Conservation (phyloP, 1,140 invertebrate species). For the Oryzaephilus surinamensis region DNA sequence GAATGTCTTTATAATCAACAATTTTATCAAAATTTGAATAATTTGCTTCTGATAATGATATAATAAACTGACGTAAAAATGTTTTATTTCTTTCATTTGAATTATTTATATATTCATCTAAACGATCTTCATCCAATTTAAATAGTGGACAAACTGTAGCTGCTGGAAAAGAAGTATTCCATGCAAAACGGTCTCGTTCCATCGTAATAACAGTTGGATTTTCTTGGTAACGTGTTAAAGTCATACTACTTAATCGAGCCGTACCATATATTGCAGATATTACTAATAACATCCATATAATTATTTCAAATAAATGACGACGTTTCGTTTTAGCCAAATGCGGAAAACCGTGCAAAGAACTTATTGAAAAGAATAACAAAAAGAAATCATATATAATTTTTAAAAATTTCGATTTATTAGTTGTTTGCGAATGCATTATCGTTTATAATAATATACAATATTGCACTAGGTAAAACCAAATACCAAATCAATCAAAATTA, state of each 20-base stretch:
- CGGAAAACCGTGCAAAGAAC: too few relatives aligned
- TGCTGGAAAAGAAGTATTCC: conserved; percentile 59
- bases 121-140: conserved; percentile 23
- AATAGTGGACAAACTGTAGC: conserved; percentile 40
- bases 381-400: too few relatives aligned
- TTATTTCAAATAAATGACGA: conserved; percentile 21
- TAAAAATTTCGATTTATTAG: too few relatives aligned
- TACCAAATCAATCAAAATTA: too few relatives aligned
- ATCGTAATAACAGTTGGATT: conserved; percentile 62
- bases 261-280: conserved; percentile 37
- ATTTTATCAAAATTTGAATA: conserved; percentile 47
- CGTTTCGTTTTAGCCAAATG: conserved; percentile 2
- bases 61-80: conserved; percentile 41
- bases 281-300: conserved; percentile 40
- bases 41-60: conserved; percentile 42
- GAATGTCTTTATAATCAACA: conserved; percentile 38
- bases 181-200: conserved; percentile 57
- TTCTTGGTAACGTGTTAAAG: conserved; percentile 52
- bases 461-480: too few relatives aligned
- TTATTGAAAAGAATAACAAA: too few relatives aligned
- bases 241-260: conserved; percentile 43
- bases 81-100: conserved; percentile 39
- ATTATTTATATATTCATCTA: conserved; percentile 23
- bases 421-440: too few relatives aligned
- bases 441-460: too few relatives aligned